Percentiles rank a stretch among this genome's conserved stretches.
Conservation (phyloP, 2,113 vertebrate genomes). For the Carlito syrichta region DNA sequence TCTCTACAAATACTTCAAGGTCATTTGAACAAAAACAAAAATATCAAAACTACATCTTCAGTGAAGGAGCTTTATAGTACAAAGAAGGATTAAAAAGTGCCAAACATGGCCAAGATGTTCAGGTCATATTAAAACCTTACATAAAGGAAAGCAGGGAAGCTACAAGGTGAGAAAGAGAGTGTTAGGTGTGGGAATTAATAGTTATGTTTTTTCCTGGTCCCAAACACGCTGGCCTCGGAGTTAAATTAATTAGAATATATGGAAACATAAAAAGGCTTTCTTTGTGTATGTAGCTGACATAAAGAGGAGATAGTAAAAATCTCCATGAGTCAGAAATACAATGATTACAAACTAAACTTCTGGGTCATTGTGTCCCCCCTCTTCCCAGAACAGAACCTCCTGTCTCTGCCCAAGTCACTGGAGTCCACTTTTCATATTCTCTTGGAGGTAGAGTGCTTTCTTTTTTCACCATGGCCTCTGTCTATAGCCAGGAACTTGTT, state of each 20-base stretch:
- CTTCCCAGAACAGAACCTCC: background rate
- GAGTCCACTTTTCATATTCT: background rate
- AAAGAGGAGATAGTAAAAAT: background rate
- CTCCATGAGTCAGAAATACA: background rate
- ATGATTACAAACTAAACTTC: background rate
- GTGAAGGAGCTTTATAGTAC: background rate
- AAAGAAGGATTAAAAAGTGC: background rate
- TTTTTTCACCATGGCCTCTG: background rate
- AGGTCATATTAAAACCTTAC: background rate
- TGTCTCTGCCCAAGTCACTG: background rate
- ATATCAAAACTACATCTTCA: background rate
- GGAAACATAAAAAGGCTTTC: slow-evolving; percentile 32
- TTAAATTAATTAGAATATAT: slow-evolving; percentile 51
- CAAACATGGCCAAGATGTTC: background rate
- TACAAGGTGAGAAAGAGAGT: background rate
- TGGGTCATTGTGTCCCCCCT: background rate
- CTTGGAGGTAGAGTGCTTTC: background rate
- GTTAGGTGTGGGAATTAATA: background rate
- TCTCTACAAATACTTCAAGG: background rate
- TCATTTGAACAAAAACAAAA: slow-evolving; percentile 46
- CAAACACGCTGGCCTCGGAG: background rate
- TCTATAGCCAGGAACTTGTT: background rate
- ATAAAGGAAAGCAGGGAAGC: background rate
- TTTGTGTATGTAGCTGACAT: slow-evolving; percentile 3
- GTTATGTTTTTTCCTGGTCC: background rate